Base-by-base conservation (phyloP, 2,888 invertebrate species). In the Thymelicus lineola region DNA sequence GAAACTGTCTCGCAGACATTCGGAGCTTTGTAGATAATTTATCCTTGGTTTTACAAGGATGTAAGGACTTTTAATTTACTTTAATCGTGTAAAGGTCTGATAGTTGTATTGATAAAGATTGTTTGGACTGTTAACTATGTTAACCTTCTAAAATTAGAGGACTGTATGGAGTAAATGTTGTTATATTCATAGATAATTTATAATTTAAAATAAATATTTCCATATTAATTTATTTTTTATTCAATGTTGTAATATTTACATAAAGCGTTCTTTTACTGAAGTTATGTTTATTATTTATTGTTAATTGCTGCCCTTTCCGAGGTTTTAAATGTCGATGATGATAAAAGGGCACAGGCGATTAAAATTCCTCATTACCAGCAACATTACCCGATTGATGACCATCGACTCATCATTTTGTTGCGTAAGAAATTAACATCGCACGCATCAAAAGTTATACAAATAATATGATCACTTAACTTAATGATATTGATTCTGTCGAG, bases 1-100 rank as follows among this genome's bases (percentile, higher is more conserved):
- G 90, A 79, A 86, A 82, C 88, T 84, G 83, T 84, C 77, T 73
- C 68, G 76, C 82, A 84, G 80, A 75, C 77, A 86, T 86, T 90
- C 88, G 93, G 90, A 92, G 82, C 82, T 79, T 80, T 87, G 82
- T 91, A 89, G 83, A 88, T 87, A 87, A 83, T 88, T 87, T 88
- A 88, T 89, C 90, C 91, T 93, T 91, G 93, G 93, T 93, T 93
- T 90, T 92, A 92, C 92, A 92, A 92, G 93, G 92, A 88, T 79
- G 85, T 88, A 83, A 78, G 81, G 81, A 73, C 80, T 80, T 78
- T 75, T 82, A 79, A 80, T 80, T 79, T 72, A 79, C 74, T 76
- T 75, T 72, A 76, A 75, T 64, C 72, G 76, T 71, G 77, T 77
- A 90, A 87, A 85, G 88, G 90, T 86, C 83, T 81, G 80, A 85